These are phyloP conservation scores for Phyllotreta striolata DNA, from an alignment of 2,888 invertebrate genomes.

Conservation along the genomic window DNA sequence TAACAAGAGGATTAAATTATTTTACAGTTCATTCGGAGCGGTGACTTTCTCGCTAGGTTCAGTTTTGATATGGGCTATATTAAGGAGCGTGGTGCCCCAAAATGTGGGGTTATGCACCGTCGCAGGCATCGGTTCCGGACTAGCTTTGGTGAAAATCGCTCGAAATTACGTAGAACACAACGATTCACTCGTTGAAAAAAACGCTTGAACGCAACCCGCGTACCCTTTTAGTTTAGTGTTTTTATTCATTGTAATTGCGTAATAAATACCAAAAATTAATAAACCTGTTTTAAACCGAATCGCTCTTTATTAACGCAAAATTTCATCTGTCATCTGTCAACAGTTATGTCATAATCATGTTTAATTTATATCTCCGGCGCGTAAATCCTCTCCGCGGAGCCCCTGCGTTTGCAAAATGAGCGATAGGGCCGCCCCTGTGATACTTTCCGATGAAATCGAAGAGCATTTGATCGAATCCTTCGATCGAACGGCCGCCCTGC, in stretches of 20 bases:
- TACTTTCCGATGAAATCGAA: too few species aligned
- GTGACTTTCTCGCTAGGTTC: constrained; percentile 89
- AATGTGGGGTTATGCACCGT: constrained; percentile 72
- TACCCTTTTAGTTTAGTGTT: constrained; percentile 6
- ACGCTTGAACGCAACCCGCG: constrained; percentile 10
- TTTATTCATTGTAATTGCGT: constrained; percentile 12
- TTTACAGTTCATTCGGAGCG: constrained; percentile 70
- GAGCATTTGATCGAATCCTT: constrained; percentile 34
- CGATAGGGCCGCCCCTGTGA: too few species aligned
- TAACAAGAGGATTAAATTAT: constrained; percentile 29
- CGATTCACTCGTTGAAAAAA: constrained; percentile 51
- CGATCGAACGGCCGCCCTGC: constrained; percentile 50
- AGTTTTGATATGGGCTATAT: constrained; percentile 86
- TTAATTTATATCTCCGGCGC: too few species aligned
- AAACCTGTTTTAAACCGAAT: constrained; percentile 2
- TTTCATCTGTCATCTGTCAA: too few species aligned
- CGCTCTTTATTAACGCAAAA: too few species aligned
- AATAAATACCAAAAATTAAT: constrained; percentile 3
- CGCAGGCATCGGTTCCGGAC: constrained; percentile 75
- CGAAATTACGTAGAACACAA: constrained; percentile 56
- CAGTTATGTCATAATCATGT: too few species aligned
- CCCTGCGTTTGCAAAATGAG: too few species aligned
- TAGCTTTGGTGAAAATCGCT: constrained; percentile 65
- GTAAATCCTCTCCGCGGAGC: too few species aligned
- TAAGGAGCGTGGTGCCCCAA: constrained; percentile 79